Conservation (phyloP, 2,797 vertebrate genomes). For the Myotis pilosus region DNA sequence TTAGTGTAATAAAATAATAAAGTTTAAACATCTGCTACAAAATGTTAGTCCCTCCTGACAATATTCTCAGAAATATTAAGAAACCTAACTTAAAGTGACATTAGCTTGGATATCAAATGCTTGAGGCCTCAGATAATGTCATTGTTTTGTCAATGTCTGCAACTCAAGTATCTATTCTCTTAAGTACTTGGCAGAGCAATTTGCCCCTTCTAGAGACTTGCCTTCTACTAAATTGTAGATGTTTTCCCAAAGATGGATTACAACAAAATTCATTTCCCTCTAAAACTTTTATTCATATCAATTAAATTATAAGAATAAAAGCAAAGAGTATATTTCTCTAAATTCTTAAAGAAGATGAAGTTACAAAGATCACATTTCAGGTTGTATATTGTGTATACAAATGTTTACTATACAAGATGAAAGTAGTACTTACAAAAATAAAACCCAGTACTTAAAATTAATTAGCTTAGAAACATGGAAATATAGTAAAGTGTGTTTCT, state of each 20-base stretch:
- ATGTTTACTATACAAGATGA: background rate
- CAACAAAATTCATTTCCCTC: background rate
- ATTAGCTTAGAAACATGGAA: background rate
- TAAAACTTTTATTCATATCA: background rate
- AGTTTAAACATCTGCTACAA: background rate
- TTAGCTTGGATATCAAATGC: background rate
- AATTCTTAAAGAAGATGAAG: background rate
- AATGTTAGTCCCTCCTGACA: background rate
- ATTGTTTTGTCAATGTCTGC: background rate
- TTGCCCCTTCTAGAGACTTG: background rate
- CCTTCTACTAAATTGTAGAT: background rate
- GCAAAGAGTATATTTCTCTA: background rate
- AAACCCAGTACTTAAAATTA: background rate
- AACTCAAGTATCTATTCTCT: background rate
- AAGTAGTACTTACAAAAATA: background rate
- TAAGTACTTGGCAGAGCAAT: background rate
- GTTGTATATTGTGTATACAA: background rate
- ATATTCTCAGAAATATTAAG: background rate
- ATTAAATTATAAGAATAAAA: background rate
- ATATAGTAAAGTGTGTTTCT: background rate
- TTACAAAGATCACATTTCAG: background rate
- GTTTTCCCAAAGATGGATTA: background rate
- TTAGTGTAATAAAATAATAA: conserved; percentile 1
- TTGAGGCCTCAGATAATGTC: background rate
- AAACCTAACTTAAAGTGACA: conserved; percentile 3